A percentile compares a stretch with the other conserved stretches of the same genome.
Conservation (phyloP, 2,888 invertebrate species). For the Exephanes ischioxanthus region DNA sequence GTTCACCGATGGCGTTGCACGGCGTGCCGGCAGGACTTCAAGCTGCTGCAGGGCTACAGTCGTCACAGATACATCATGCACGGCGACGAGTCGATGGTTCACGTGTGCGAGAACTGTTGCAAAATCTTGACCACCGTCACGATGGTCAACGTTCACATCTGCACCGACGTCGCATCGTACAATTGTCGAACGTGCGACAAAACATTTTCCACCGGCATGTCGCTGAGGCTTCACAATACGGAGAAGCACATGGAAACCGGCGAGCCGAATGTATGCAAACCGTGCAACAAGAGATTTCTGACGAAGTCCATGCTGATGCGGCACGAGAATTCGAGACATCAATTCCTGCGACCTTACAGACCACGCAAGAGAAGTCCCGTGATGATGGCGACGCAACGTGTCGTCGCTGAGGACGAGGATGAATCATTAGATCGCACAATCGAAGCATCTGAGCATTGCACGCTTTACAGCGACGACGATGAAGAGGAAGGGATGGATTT, state of each 20-base stretch:
- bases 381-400: conserved; percentile 1
- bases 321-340: conserved; percentile 61
- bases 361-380: conserved; percentile 25
- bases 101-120: conserved; percentile 74
- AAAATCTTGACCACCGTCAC: conserved; percentile 72
- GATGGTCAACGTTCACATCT: conserved; percentile 74
- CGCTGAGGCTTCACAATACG: conserved; percentile 70
- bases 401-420: background rate
- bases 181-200: conserved; percentile 69
- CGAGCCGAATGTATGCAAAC: conserved; percentile 65
- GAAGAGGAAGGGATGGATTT: background rate
- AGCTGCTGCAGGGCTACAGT: conserved; percentile 66
- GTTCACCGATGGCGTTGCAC: conserved; percentile 67
- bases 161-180: conserved; percentile 69
- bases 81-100: conserved; percentile 72
- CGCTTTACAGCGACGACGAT: background rate
- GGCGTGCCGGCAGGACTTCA: conserved; percentile 70
- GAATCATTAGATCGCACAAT: background rate
- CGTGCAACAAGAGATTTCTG: conserved; percentile 71
- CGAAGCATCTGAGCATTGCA: background rate
- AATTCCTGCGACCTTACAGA: conserved; percentile 16
- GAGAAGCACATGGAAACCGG: conserved; percentile 68
- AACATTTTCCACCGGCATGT: conserved; percentile 67
- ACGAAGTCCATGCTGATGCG: conserved; percentile 70
- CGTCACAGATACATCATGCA: conserved; percentile 72